These are phyloP conservation scores for Stenichneumon culpator DNA, from an alignment of 2,888 invertebrate genomes.

Conservation along the genomic window DNA sequence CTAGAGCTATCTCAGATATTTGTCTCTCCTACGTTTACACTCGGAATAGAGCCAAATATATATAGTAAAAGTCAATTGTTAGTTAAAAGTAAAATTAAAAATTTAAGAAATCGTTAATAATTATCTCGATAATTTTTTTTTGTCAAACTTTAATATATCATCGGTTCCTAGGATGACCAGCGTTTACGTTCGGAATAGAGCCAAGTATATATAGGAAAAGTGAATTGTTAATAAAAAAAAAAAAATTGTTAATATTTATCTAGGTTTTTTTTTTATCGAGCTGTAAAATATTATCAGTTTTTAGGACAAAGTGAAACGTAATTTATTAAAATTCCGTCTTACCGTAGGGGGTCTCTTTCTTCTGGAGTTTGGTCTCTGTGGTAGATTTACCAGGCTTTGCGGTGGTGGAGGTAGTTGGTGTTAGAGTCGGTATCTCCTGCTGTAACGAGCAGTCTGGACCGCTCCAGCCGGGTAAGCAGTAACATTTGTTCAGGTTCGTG, in stretches of 20 bases:
- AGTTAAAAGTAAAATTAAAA: not conserved
- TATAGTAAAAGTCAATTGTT: not conserved
- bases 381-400: slow-evolving; percentile 86
- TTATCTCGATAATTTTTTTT: not conserved
- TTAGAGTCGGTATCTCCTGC: slow-evolving; percentile 89
- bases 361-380: slow-evolving; percentile 89
- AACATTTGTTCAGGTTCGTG: slow-evolving; percentile 96
- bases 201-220: not conserved
- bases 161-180: not conserved
- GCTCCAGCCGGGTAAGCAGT: slow-evolving; percentile 95
- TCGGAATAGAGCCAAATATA: not conserved
- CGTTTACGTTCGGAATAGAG: slow-evolving; percentile 20
- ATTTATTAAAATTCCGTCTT: slow-evolving; percentile 85
- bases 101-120: not conserved
- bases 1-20: slow-evolving; percentile 30
- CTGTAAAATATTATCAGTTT: no score
- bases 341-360: slow-evolving; percentile 98
- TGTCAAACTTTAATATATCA: not conserved
- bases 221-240: not conserved
- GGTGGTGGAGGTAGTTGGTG: slow-evolving; percentile 87
- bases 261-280: not conserved
- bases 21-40: slow-evolving; percentile 45
- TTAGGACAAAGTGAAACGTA: not conserved
- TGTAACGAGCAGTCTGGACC: slow-evolving; percentile 95
- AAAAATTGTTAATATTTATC: not conserved